Base-by-base conservation (phyloP, 2,888 invertebrate genomes). In the Drosophila meridionalis region DNA sequence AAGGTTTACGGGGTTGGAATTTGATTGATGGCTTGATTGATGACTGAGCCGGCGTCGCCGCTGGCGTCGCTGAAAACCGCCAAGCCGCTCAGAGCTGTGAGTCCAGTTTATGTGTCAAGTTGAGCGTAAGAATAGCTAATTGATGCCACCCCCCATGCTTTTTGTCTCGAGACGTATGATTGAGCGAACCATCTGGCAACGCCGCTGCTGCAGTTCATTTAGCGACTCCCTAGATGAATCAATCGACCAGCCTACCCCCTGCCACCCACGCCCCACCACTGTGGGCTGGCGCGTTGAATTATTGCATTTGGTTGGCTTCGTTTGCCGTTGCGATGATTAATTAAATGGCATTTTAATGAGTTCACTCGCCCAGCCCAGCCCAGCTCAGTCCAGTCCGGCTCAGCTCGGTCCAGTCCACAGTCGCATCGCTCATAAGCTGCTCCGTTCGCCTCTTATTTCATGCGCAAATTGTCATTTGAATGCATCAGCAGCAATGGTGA, bases 271-370 rank as follows among this genome's bases (percentile, higher is more conserved):
- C 34, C 63, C 68, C 55, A 59, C n/a, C n/a, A 7, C 42, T 42
- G 42, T 42, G 40, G 40, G 40, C 40, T 40, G 40, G 40, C 40
- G 83, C 89, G 81, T 86, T 86, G 74, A 86, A 90, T 86, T 90
- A 86, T 86, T 69, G 85, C 85, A 90, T 90, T 85, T 89, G 73
- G 71, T 76, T 73, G 86, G 87, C 83, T 85, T 76, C 81, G 56
- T 64, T 72, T 36, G 76, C 64, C 70, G 58, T 53, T 73, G 61
- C 70, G 78, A 84, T 91, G 90, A 91, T 90, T 91, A 90, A 90
- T 90, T 91, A 91, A 90, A 90, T 89, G 90, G 88, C 82, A 90
- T 90, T 90, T 90, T 91, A 90, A 90, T 91, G 92, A 90, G 91
- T 89, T 79, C 87, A 81, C 80, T 80, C 69, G 77, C 77, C 77